Base-by-base conservation (phyloP, 2,113 vertebrate species). In the Irena cyanogastra region DNA sequence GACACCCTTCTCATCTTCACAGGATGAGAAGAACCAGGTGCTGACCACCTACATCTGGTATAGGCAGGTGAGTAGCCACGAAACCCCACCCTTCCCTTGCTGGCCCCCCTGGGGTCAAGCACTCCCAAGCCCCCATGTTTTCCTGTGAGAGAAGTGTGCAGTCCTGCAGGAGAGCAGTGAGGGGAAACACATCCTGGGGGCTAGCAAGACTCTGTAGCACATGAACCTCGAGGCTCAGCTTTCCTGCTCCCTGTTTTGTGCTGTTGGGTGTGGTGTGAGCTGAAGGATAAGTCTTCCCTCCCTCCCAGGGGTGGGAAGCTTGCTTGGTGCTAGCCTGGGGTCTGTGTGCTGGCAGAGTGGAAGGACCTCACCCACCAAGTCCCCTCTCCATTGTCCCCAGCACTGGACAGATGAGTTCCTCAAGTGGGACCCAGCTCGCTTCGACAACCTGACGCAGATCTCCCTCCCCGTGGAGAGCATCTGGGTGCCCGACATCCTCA, bases 11-110 rank as follows among this genome's bases (percentile, higher is more conserved):
- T 77, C 49, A 44, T 91, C 42, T 76, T 88, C 30, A 33, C 97
- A 99, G 99, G 99, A 99, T 83, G 99, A 99, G 96, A 99, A 99
- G 97, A 99, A 99, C 93, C 99, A 99, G 93, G 99, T 99, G 37
- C 95, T 99, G 94, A 99, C 99, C 65, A 99, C 99, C 6, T 99
- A 99, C 33, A 98, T 99, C 85, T 99, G 99, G 99, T 99, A 99
- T 97, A 98, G 99, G 90, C 99, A 99, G 98, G 99, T 99, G 93
- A 97, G 97, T 45, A 5, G 21, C 13, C 3, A 3, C 4, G 10
- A 15, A 13, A 11, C 11, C 39, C 50, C 0, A 0, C 7, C 13
- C 16, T 8, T 21, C 74, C 56, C 35, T 47, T 14, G 6, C 35
- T 11, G 56, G 21, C 11, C 7, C 7, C 4, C 13, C 5, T 11